Evolutionary conservation across 2,113 vertebrate species (phyloP).

Genomic region (Pipra filicauda): DNA sequence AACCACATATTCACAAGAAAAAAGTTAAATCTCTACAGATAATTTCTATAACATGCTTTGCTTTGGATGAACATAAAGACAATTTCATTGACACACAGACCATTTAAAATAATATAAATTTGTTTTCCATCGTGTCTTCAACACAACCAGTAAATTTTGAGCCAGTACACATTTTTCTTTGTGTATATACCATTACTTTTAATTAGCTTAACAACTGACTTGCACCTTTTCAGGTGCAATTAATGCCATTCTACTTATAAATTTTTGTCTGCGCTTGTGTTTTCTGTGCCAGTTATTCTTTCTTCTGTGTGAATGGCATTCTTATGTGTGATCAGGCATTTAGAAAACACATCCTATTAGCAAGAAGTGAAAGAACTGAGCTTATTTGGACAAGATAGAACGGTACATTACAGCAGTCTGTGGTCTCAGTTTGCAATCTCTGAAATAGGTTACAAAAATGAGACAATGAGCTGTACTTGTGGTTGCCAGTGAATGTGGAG

Average conservation of each 20-base stretch:
- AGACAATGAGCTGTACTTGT: background rate
- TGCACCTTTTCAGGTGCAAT: background rate
- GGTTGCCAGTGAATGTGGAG: background rate
- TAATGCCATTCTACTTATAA: background rate
- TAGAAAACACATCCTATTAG: background rate
- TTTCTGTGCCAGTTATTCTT: slow-evolving; percentile 18
- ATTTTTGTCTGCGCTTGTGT: background rate
- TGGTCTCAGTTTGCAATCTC: background rate
- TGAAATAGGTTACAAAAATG: background rate
- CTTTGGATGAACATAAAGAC: background rate
- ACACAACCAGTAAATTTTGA: background rate
- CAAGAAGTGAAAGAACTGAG: background rate
- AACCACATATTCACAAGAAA: background rate
- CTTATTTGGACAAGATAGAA: background rate
- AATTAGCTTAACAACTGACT: background rate
- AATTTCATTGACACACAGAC: background rate
- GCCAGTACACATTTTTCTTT: background rate
- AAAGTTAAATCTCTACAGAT: background rate
- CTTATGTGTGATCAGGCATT: background rate
- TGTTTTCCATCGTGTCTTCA: background rate
- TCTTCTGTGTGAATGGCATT: background rate
- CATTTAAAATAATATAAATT: background rate
- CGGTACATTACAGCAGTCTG: background rate
- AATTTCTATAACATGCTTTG: background rate
- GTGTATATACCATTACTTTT: background rate